Base-by-base conservation (phyloP, 2,888 invertebrate genomes). In the Liodrosophila aerea region DNA sequence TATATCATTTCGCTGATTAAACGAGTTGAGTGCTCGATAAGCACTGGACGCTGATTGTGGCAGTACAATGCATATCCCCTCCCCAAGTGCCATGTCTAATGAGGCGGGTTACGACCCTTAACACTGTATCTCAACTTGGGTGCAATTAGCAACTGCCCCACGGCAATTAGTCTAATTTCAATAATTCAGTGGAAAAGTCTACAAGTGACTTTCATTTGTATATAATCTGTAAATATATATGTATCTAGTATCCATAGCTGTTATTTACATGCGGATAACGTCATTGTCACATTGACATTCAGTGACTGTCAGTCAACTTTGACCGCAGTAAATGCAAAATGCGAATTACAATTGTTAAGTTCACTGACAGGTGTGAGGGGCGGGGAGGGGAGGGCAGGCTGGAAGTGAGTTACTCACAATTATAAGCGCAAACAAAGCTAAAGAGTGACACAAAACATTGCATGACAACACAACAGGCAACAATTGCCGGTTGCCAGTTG, bases 271-370 rank as follows among this genome's bases (percentile, higher is more conserved):
- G 4, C 9, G 7, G 36, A 15, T 16, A 15, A 1, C 15, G 13
- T 36, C 15, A 40, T 37, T 31, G 39, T 43, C 11, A 37, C 53
- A 66, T 54, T 63, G 70, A 53, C 44, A 70, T 70, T 57, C 67
- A 60, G 50, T 34, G 33, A 34, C 77, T 77, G 76, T 69, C 84
- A 81, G 71, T 84, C 76, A 81, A 77, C 84, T 81, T 81, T 84
- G 84, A 84, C 80, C 80, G 63, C 70, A 77, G 49, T 64, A 59
- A 61, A 67, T 51, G 44, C 54, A 60, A 57, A 65, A 49, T 56
- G 39, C 47, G 51, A 34, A 50, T 34, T 54, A 52, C 57, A 64
- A 70, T 64, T 70, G 62, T 53, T 50, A 61, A 64, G 82, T 76
- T 65, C 72, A 82, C 77, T 64, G 78, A 62, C 77, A 65, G 59